A percentile compares a stretch with the other conserved stretches of the same genome.
Conservation (phyloP, 2,113 vertebrate species). For the Empidonax alnorum region DNA sequence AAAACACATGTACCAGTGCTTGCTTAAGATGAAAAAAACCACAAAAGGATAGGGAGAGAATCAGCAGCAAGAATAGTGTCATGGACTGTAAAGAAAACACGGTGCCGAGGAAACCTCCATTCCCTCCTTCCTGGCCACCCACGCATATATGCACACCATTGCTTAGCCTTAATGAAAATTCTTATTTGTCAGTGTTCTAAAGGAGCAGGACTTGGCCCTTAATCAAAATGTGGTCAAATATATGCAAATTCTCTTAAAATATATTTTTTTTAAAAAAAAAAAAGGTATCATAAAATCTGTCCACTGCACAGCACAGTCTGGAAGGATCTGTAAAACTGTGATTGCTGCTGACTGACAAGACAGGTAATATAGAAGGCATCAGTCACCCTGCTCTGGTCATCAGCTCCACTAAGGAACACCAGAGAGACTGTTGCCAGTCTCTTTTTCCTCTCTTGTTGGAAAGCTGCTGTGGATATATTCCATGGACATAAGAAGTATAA, state of each 20-base stretch:
- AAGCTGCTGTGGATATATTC: neutral
- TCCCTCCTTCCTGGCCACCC: neutral
- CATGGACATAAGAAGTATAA: neutral
- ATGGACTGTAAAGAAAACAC: neutral
- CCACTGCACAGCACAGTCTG: neutral
- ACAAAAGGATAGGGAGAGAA: neutral
- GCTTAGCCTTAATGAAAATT: neutral
- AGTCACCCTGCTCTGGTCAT: neutral
- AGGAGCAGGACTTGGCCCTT: neutral
- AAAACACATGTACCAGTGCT: neutral
- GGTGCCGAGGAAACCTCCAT: neutral
- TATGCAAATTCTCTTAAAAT: neutral
- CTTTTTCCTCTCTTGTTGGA: neutral
- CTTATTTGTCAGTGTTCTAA: neutral
- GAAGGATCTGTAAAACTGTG: neutral
- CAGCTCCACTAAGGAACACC: neutral
- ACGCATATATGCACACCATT: rapidly evolving
- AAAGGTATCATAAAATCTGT: neutral
- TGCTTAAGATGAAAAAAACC: neutral
- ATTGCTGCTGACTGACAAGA: neutral
- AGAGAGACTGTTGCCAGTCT: neutral
- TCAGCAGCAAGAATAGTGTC: neutral
- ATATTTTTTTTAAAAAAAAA: neutral
- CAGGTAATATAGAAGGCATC: neutral
- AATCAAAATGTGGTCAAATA: neutral